phyloP scores from a whole-genome alignment of 2,888 invertebrate species.

The Pyrochroa serraticornis region DNA sequence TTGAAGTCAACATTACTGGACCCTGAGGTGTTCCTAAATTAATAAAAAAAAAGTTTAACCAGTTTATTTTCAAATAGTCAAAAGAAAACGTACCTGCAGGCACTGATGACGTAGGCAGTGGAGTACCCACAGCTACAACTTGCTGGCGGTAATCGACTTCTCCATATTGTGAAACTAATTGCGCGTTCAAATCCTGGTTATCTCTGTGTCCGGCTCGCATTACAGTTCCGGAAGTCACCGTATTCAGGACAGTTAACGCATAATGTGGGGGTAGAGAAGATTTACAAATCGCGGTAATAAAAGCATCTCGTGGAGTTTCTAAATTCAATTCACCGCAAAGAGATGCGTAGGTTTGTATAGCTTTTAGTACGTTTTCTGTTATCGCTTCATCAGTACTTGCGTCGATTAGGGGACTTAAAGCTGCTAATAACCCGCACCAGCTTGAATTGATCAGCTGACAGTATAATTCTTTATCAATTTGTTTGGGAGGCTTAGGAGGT shows the following conservation, averaged over 20 bases:
- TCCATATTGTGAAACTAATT: conserved; percentile 60
- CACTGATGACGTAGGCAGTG: conserved; percentile 82
- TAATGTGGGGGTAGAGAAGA: conserved; percentile 96
- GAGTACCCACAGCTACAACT: conserved; percentile 96
- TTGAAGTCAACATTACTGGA: conserved; percentile 96
- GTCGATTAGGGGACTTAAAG: conserved; percentile 89
- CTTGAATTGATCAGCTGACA: conserved; percentile 88
- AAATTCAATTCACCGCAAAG: conserved; percentile 85
- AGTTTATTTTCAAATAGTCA: not conserved
- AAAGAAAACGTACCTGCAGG: conserved; percentile 64
- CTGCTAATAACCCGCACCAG: conserved; percentile 93
- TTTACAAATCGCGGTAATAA: conserved; percentile 93
- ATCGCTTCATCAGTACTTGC: conserved; percentile 94
- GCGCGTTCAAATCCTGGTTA: conserved; percentile 62
- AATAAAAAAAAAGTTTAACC: conserved; percentile 4
- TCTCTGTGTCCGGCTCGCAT: conserved; percentile 57
- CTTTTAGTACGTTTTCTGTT: conserved; percentile 89
- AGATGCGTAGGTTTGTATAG: conserved; percentile 88
- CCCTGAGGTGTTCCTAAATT: conserved; percentile 75
- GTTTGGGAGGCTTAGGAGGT: conserved; percentile 41
- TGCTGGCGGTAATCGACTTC: conserved; percentile 87
- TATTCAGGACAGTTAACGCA: conserved; percentile 84
- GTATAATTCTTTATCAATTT: conserved; percentile 61
- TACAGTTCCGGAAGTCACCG: conserved; percentile 62
- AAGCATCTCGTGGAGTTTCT: conserved; percentile 86